Evolutionary conservation across 2,888 invertebrate genomes (phyloP).

Genomic region (Calephelis perditalis): DNA sequence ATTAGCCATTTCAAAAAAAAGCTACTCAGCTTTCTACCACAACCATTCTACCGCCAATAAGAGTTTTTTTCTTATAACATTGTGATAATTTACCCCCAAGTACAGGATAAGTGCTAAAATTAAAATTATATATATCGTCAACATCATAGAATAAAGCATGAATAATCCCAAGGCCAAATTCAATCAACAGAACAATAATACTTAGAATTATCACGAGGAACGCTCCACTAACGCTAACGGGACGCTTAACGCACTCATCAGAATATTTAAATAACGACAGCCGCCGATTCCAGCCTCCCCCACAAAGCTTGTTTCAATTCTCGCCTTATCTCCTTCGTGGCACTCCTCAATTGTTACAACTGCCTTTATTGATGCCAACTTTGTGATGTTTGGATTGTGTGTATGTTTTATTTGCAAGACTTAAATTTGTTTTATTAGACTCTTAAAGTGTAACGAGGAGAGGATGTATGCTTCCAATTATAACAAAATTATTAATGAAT

Average conservation of each 20-base stretch:
- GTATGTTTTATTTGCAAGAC: too few species aligned
- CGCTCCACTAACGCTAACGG: conserved; percentile 55
- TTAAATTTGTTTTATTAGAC: too few species aligned
- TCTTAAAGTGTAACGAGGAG: too few species aligned
- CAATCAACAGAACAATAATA: conserved; percentile 66
- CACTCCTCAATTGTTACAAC: conserved; percentile 45
- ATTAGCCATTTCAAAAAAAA: too few species aligned
- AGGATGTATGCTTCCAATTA: too few species aligned
- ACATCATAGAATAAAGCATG: not conserved
- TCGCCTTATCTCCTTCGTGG: conserved; percentile 60
- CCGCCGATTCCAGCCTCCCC: conserved; percentile 32
- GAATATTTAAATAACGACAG: conserved; percentile 71
- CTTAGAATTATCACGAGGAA: conserved; percentile 49
- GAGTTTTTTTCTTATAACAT: too few species aligned
- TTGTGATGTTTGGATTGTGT: not conserved
- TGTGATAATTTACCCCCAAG: too few species aligned
- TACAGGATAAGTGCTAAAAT: too few species aligned
- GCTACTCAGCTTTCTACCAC: too few species aligned
- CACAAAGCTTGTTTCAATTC: conserved; percentile 49
- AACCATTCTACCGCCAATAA: too few species aligned
- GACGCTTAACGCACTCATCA: conserved; percentile 62
- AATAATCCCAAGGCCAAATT: conserved; percentile 36
- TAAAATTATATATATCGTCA: not conserved
- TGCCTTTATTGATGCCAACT: conserved; percentile 8
- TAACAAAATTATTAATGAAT: too few species aligned